Evolutionary conservation across 2,888 invertebrate genomes (phyloP).

Genomic region (Diplolepis rosae): DNA sequence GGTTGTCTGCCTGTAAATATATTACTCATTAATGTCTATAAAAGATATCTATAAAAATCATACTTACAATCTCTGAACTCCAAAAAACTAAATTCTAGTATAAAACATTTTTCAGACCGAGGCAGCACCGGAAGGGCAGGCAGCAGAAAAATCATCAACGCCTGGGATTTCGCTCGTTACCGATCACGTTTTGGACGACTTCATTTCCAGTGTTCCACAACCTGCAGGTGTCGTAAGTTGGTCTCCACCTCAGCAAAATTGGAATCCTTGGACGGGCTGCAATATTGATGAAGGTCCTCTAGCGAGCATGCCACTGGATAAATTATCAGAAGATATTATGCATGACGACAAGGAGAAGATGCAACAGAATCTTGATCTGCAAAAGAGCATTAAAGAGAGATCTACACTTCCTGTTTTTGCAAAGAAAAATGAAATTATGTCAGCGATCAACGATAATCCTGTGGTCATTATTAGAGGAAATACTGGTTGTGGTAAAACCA

Average conservation of each 20-base stretch:
- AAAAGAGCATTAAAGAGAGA: slow-evolving; percentile 79
- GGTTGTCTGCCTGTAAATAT: slow-evolving; percentile 2
- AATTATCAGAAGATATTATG: slow-evolving; percentile 84
- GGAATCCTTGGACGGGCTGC: slow-evolving; percentile 98
- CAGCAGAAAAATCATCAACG: neutral
- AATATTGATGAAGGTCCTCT: slow-evolving; percentile 96
- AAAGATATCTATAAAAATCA: too few relatives aligned
- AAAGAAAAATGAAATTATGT: slow-evolving; percentile 86
- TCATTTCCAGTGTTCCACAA: slow-evolving; percentile 79
- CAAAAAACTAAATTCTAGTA: too few relatives aligned
- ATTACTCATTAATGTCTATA: neutral
- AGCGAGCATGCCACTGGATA: slow-evolving; percentile 80
- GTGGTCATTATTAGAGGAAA: slow-evolving; percentile 95
- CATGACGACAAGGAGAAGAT: slow-evolving; percentile 79
- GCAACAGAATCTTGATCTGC: slow-evolving; percentile 78
- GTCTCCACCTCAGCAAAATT: slow-evolving; percentile 96
- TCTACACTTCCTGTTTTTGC: slow-evolving; percentile 86
- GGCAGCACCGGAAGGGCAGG: neutral
- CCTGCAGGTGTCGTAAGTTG: slow-evolving; percentile 91
- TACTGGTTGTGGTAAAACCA: slow-evolving; percentile 91
- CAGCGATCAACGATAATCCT: slow-evolving; percentile 91
- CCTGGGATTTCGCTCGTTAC: slow-evolving; percentile 76
- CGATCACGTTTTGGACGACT: slow-evolving; percentile 78
- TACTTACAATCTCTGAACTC: neutral
- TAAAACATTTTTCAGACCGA: neutral